Percentiles rank a stretch among this genome's conserved stretches.
phyloP scores from a whole-genome alignment of 2,113 vertebrate species.

The Psammodynastes pulverulentus region DNA sequence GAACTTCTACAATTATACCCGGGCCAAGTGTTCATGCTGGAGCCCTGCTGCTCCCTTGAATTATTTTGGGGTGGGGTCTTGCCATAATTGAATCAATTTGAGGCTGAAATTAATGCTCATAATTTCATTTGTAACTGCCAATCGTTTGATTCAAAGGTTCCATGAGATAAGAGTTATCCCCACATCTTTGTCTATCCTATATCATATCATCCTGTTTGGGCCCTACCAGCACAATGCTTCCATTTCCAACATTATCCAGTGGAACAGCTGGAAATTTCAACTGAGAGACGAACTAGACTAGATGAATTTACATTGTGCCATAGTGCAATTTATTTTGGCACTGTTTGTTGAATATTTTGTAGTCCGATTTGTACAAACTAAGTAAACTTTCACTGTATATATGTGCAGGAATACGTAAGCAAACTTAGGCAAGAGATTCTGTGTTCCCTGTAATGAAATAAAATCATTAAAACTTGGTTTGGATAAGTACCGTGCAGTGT shows the following conservation, averaged over 20 bases:
- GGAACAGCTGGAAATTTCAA: neutral
- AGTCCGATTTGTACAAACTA: neutral
- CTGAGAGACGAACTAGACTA: neutral
- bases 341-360: neutral
- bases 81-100: neutral
- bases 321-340: neutral
- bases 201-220: neutral
- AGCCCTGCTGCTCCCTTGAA: neutral
- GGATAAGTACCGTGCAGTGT: slow-evolving; percentile 20
- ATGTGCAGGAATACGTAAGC: neutral
- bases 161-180: neutral
- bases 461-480: neutral
- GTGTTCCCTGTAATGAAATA: neutral
- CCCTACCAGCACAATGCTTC: neutral
- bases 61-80: neutral
- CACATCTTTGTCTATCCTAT: neutral
- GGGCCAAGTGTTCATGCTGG: neutral
- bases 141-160: neutral
- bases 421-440: neutral
- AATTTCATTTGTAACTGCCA: neutral
- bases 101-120: neutral
- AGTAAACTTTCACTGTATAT: neutral
- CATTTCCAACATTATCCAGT: neutral
- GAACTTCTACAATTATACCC: neutral
- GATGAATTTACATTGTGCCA: neutral